These are phyloP conservation scores for Eurytoma adleriae DNA, from an alignment of 2,888 invertebrate genomes.

Conservation along the genomic window DNA sequence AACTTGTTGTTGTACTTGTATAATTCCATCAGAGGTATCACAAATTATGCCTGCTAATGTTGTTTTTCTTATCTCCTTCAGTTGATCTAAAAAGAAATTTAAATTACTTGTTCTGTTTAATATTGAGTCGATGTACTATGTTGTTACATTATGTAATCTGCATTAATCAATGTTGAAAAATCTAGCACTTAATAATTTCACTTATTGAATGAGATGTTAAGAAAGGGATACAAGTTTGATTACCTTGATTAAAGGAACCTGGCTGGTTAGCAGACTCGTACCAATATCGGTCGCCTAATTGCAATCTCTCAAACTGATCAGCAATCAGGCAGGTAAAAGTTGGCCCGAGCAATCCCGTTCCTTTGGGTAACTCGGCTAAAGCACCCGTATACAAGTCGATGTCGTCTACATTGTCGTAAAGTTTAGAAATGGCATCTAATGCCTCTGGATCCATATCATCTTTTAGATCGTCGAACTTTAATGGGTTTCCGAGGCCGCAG, in stretches of 20 bases:
- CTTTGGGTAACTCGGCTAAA: conserved; percentile 85
- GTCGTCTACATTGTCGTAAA: conserved; percentile 88
- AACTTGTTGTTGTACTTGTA: conserved; percentile 81
- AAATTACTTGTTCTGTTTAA: no score
- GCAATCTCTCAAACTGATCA: conserved; percentile 89
- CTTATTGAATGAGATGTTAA: no score
- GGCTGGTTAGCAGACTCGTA: conserved; percentile 85
- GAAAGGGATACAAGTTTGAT: no score
- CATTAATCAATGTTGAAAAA: no score
- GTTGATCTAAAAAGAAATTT: conserved; percentile 80
- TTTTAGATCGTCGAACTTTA: conserved; percentile 81
- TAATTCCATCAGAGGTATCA: conserved; percentile 84
- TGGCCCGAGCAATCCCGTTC: conserved; percentile 88
- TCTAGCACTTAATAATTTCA: no score
- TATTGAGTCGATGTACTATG: no score
- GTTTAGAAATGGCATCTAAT: conserved; percentile 79
- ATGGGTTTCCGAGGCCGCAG: conserved; percentile 83
- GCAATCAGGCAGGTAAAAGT: conserved; percentile 90
- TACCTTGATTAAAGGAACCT: conserved; percentile 83
- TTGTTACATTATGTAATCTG: no score
- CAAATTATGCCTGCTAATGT: conserved; percentile 86
- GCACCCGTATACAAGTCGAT: conserved; percentile 94
- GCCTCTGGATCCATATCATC: conserved; percentile 82
- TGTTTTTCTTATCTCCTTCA: conserved; percentile 87
- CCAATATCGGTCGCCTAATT: conserved; percentile 92